Base-by-base conservation (phyloP, 1,140 invertebrate genomes). In the Tetraneura akinire region DNA sequence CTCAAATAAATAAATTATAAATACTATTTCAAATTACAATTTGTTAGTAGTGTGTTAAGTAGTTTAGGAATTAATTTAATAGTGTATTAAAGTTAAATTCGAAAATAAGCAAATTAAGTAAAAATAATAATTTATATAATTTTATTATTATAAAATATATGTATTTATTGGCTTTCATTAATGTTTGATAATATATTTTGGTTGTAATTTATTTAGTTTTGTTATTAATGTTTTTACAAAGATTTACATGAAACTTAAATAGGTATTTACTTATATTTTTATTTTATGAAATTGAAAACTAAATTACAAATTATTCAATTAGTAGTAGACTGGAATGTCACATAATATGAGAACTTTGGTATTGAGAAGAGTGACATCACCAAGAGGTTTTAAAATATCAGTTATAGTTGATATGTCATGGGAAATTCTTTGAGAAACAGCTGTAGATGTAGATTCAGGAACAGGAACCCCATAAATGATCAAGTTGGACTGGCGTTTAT, bases 61-160 rank as follows among this genome's bases (percentile, higher is more conserved):
- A 47, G 23, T 71, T 71, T 49, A 71, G 68, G 29, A 47, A 70
- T 70, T 32, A 70, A 70, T 70, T 70, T 70, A 70, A 70, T 47
- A 70, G 23, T 2, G 23, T 70, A 45, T 70, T 70, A 49, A 70
- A 49, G 23, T 47, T 70, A 42, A 45, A 45, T 68, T 68, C 11
- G 42, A 66, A 45, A 14, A 45, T 66, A 62, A 47, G 18, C 14
- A 60, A 42, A 42, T 37, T 49, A 47, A 70, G 47, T 18, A 66
- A 45, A 26, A 70, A 47, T 23, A 68, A 26, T 45, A 14, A 26
- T 16, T 42, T n/a, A 4, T 4, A 37, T 4, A 37, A 37, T 4
- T 66, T 42, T 37, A 42, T 21, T 21, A 42, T 13, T 42, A 37
- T 66, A 11, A 66, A 42, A 66, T 11, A 3, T 23, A 42, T 21